Evolutionary conservation across 2,113 vertebrate genomes (phyloP).

Genomic region (Cephalophus harveyi): DNA sequence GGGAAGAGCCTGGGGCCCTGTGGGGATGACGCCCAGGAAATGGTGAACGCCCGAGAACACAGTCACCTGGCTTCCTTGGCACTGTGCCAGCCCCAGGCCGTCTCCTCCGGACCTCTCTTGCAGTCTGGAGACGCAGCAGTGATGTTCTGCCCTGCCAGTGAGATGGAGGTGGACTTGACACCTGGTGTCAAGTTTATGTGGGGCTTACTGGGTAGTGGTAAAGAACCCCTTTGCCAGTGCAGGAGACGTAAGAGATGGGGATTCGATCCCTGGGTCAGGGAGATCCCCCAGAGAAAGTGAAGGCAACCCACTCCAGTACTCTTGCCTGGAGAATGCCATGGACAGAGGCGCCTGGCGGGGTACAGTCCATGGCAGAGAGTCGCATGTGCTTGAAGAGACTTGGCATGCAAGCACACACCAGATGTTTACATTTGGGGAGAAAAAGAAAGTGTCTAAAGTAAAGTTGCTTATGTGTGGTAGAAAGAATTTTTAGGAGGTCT

Average conservation of each 20-base stretch:
- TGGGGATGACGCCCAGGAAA: neutral
- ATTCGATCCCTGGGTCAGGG: neutral
- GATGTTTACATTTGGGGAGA: neutral
- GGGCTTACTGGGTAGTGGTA: neutral
- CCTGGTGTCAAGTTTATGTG: slow-evolving; percentile 46
- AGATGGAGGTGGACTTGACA: slow-evolving; percentile 66
- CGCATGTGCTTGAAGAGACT: neutral
- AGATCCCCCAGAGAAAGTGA: neutral
- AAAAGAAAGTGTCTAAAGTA: slow-evolving; percentile 2
- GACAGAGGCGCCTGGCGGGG: neutral
- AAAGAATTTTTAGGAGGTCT: slow-evolving; percentile 44
- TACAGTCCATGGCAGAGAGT: neutral
- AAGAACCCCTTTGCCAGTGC: neutral
- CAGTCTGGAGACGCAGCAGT: neutral
- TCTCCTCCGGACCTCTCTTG: slow-evolving; percentile 57
- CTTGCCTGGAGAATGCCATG: neutral
- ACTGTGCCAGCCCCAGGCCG: neutral
- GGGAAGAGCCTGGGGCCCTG: neutral
- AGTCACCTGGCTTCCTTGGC: neutral
- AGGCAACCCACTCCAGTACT: neutral
- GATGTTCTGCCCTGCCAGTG: slow-evolving; percentile 43
- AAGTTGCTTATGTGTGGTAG: slow-evolving; percentile 34
- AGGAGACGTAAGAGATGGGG: neutral
- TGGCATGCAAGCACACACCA: neutral
- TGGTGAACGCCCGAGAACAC: accelerated